A percentile compares a stretch with the other conserved stretches of the same genome.
These are phyloP conservation scores for Cyprinodon brontotheroides DNA, from an alignment of 2,113 vertebrate genomes.

Conservation along the genomic window DNA sequence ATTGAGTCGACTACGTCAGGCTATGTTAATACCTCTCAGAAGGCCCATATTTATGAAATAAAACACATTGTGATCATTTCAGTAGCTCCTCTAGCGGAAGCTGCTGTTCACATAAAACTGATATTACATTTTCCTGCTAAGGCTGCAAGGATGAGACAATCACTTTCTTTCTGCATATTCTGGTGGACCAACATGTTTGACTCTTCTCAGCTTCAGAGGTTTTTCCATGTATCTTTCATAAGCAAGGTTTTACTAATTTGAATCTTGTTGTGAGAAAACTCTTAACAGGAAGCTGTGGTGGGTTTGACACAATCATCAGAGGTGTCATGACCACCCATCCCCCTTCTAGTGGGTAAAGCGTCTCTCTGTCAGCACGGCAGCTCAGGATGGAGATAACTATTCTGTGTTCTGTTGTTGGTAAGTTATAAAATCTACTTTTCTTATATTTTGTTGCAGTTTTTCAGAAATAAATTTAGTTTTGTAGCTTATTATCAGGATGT, in stretches of 20 bases:
- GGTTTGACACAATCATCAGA: background rate
- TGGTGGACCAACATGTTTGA: background rate
- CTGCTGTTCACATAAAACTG: background rate
- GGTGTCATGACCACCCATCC: background rate
- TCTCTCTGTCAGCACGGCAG: background rate
- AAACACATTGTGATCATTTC: background rate
- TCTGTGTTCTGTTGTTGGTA: slow-evolving; percentile 34
- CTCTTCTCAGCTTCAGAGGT: background rate
- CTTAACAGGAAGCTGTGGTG: slow-evolving; percentile 30
- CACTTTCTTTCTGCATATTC: background rate
- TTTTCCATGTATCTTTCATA: slow-evolving; percentile 11
- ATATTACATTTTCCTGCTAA: background rate
- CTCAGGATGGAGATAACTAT: slow-evolving; percentile 38
- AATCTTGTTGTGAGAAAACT: background rate
- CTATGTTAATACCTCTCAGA: too few species aligned
- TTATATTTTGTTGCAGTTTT: background rate
- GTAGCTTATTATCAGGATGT: background rate
- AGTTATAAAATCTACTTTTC: slow-evolving; percentile 4
- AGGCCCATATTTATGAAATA: too few species aligned
- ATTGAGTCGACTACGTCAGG: too few species aligned
- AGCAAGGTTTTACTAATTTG: background rate
- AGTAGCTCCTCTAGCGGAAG: background rate
- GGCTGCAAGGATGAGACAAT: background rate
- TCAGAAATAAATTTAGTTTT: background rate
- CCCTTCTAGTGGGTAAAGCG: background rate